These are phyloP conservation scores for Drosophila teissieri DNA, from an alignment of 1,140 invertebrate genomes.

Conservation along the genomic window DNA sequence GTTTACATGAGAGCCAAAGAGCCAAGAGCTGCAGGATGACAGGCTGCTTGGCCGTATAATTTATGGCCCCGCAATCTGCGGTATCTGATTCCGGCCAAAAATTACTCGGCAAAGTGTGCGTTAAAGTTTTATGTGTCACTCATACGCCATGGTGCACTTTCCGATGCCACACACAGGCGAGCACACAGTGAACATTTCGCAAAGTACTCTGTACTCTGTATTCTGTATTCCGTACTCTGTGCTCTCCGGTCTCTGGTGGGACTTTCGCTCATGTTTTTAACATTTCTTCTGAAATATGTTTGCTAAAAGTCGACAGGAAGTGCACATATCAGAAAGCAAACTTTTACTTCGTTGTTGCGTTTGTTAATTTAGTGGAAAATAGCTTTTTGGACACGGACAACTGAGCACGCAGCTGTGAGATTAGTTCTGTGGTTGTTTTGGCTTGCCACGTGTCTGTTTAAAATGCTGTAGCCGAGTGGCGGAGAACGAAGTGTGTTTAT, in stretches of 20 bases:
- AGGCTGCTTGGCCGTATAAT: slow-evolving; percentile 57
- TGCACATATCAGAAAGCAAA: slow-evolving; percentile 58
- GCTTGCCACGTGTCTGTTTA: slow-evolving; percentile 15
- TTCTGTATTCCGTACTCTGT: too few relatives aligned
- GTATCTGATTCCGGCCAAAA: slow-evolving; percentile 27
- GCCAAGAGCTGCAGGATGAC: slow-evolving; percentile 26
- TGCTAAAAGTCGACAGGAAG: slow-evolving; percentile 54
- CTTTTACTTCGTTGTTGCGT: slow-evolving; percentile 21
- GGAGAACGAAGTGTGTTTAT: neutral
- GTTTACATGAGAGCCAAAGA: slow-evolving; percentile 26
- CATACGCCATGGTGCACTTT: slow-evolving; percentile 72
- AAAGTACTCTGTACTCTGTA: slow-evolving; percentile 6
- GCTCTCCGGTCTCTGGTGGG: slow-evolving; percentile 10
- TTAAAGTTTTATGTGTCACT: slow-evolving; percentile 76
- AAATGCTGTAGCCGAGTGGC: neutral
- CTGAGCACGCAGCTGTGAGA: slow-evolving; percentile 3
- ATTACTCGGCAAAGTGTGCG: slow-evolving; percentile 61
- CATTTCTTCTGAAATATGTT: slow-evolving; percentile 38
- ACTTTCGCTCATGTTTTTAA: slow-evolving; percentile 31
- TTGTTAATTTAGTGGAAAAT: slow-evolving; percentile 79
- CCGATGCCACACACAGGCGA: slow-evolving; percentile 24
- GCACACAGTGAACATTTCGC: slow-evolving; percentile 30
- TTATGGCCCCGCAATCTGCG: slow-evolving; percentile 48
- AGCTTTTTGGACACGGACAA: slow-evolving; percentile 44
- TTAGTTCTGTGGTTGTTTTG: slow-evolving; percentile 20